These are phyloP conservation scores for Cephonodes hylas DNA, from an alignment of 2,888 invertebrate species.

Conservation along the genomic window DNA sequence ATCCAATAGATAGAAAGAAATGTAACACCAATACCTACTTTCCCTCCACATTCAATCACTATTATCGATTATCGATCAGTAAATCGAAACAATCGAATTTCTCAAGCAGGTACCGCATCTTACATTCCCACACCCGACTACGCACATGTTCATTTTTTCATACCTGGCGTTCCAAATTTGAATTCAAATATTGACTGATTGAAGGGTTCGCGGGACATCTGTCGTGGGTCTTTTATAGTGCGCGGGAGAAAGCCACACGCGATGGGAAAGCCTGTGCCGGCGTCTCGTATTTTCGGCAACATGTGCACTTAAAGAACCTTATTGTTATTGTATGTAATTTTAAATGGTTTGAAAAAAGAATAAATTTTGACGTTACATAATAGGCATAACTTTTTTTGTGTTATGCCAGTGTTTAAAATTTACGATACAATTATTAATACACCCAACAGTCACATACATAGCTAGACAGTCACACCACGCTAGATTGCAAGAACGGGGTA, in stretches of 20 bases:
- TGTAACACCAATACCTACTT: not conserved
- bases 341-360: slow-evolving; percentile 5
- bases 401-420: not conserved
- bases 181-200: slow-evolving; percentile 79
- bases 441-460: too few relatives aligned
- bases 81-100: not conserved
- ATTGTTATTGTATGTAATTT: slow-evolving; percentile 34
- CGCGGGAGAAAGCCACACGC: slow-evolving; percentile 61
- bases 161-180: slow-evolving; percentile 40
- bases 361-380: not conserved
- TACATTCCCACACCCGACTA: slow-evolving; percentile 34
- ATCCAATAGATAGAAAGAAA: not conserved
- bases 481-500: too few relatives aligned
- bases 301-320: slow-evolving; percentile 36
- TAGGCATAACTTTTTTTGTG: not conserved
- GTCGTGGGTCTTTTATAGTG: slow-evolving; percentile 52
- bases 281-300: slow-evolving; percentile 21
- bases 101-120: slow-evolving; percentile 1
- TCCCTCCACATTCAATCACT: not conserved
- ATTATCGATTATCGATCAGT: not conserved
- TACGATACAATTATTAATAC: too few relatives aligned
- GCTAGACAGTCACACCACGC: too few relatives aligned
- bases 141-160: slow-evolving; percentile 50
- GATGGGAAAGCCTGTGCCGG: slow-evolving; percentile 35
- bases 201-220: slow-evolving; percentile 75